Base-by-base conservation (phyloP, 2,797 vertebrate genomes). In the Helicolenus hilgendorfi region DNA sequence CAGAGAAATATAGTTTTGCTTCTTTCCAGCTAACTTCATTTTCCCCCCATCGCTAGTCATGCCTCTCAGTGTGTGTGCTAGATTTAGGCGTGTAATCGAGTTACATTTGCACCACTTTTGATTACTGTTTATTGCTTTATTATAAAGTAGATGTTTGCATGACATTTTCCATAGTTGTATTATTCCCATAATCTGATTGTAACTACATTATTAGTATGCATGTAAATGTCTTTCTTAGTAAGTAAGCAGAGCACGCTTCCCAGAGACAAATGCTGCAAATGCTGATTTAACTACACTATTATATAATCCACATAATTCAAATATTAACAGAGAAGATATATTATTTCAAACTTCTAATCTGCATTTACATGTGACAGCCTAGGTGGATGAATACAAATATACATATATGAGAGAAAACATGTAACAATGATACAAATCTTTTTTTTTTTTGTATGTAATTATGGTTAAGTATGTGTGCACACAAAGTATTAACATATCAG, bases 351-450 rank as follows among this genome's bases (percentile, higher is more conserved):
- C 60, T 11, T 63, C 27, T 31, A 62, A 62, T 62, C 27, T 9
- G 26, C 14, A 15, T 60, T 29, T 27, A 29, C 14, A 31, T 29
- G 2, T 9, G 15, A 62, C 26, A 31, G 59, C 27, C 9, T 11
- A 20, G 1, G 15, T 29, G 27, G 59, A 62, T 62, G 15, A 29
- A 1, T 18, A 60, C 59, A 60, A 60, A 60, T 18, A 0, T 29
- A 3, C 14, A 27, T 59, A 58, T 26, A 26, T 58, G 24, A 58
- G 56, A 58, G 56, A 26, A 26, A 58, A 58, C 0, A 45, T 18
- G 15, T 45, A 0, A 0, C 41, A 45, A 8, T 45, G 7, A 45
- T 45, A 45, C 41, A 8, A 15, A 0, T 36, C 11, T 41, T 5
- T 41, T 45, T 7, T 58, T 26, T 26, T 26, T 26, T 6, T 58